Evolutionary conservation across 1,140 invertebrate genomes (phyloP).

Genomic region (Bathynomus jamesi): DNA sequence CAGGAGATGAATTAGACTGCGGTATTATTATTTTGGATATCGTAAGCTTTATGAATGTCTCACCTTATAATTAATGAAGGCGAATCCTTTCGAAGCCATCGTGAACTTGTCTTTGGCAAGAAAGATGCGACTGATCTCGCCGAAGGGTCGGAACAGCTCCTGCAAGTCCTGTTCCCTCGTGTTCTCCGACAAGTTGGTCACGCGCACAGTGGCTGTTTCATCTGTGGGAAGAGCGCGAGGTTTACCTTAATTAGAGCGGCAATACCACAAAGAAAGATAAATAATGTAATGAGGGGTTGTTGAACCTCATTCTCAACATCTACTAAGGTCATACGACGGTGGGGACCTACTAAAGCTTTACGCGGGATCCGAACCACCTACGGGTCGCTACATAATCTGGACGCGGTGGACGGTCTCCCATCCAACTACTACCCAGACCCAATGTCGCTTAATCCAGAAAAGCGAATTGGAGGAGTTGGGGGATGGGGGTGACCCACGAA

Average conservation of each 20-base stretch:
- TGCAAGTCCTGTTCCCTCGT: conserved; percentile 91
- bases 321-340: no score
- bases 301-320: background rate
- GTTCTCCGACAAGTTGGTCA: conserved; percentile 95
- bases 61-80: conserved; percentile 39
- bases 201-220: conserved; percentile 43
- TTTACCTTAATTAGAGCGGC: background rate
- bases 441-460: no score
- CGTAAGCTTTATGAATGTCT: no score
- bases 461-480: background rate
- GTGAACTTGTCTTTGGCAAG: conserved; percentile 69
- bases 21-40: no score
- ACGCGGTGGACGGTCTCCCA: no score
- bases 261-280: background rate
- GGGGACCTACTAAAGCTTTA: no score
- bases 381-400: no score
- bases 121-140: conserved; percentile 76
- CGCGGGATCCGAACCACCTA: no score
- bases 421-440: no score
- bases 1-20: no score
- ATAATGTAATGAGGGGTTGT: background rate
- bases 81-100: conserved; percentile 39
- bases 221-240: conserved; percentile 15
- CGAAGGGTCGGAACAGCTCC: conserved; percentile 87
- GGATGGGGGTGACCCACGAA: background rate